phyloP scores from a whole-genome alignment of 2,797 vertebrate genomes.

The Mus caroli region DNA sequence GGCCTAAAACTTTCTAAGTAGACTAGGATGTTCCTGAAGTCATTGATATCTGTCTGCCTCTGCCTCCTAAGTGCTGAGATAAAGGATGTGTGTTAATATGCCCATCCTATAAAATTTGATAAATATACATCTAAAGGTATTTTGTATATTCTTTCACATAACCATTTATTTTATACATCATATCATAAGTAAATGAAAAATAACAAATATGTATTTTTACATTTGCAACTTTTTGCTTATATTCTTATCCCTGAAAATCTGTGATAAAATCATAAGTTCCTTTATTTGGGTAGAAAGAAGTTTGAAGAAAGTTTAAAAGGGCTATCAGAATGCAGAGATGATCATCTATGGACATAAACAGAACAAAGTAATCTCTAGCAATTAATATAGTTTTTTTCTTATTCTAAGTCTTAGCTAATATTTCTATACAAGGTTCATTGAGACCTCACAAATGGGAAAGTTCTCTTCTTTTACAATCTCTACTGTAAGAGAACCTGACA shows the following conservation, averaged over 20 bases:
- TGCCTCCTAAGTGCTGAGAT: too few relatives aligned
- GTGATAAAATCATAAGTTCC: background rate
- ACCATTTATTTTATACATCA: background rate
- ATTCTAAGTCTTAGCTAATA: background rate
- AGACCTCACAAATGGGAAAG: background rate
- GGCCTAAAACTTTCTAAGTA: background rate
- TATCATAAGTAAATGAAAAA: background rate
- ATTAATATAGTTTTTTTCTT: background rate
- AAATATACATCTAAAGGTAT: too few relatives aligned
- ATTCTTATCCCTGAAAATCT: background rate
- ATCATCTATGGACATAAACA: background rate
- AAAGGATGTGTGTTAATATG: too few relatives aligned
- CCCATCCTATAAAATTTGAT: too few relatives aligned
- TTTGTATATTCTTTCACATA: too few relatives aligned
- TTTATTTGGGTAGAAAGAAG: background rate
- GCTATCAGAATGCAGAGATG: background rate
- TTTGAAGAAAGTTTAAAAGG: background rate
- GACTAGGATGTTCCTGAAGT: too few relatives aligned
- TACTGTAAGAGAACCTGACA: background rate
- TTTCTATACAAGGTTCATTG: background rate
- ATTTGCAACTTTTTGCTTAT: background rate
- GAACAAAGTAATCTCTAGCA: background rate
- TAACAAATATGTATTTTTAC: background rate
- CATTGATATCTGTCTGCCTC: too few relatives aligned
- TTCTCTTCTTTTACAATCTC: background rate